Evolutionary conservation across 2,113 vertebrate species (phyloP).

Genomic region (Erinaceus europaeus): DNA sequence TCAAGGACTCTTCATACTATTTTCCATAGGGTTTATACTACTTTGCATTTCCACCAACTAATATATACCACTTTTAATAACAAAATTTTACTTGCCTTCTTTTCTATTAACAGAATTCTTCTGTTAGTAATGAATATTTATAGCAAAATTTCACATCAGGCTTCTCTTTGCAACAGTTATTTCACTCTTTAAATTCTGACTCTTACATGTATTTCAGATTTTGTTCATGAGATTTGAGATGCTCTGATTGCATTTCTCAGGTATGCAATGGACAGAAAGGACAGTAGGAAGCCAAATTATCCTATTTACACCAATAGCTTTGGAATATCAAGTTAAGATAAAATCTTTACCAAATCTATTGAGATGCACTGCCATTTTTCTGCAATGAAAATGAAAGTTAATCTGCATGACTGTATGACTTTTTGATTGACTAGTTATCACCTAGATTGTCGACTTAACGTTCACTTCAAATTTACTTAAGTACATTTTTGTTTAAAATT

Average conservation of each 20-base stretch:
- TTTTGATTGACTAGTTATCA: too few species aligned
- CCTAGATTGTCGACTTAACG: too few species aligned
- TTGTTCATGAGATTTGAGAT: not conserved
- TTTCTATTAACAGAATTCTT: not conserved
- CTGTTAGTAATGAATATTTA: not conserved
- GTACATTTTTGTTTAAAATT: too few species aligned
- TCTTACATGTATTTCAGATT: not conserved
- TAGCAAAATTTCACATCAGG: not conserved
- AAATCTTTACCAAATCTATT: not conserved
- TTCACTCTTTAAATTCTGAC: not conserved
- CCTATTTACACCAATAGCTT: not conserved
- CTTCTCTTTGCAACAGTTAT: not conserved
- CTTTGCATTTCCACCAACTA: too few species aligned
- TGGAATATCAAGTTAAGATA: conserved; percentile 13
- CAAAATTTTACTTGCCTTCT: not conserved
- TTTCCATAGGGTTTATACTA: too few species aligned
- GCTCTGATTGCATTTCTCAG: not conserved
- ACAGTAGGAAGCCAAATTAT: conserved; percentile 16
- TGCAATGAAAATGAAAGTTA: not conserved
- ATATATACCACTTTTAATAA: not conserved
- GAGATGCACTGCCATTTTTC: conserved; percentile 9
- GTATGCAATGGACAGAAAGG: not conserved
- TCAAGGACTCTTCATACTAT: too few species aligned
- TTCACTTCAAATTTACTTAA: too few species aligned
- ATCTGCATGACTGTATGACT: too few species aligned